phyloP scores from a whole-genome alignment of 2,113 vertebrate species.

The Platichthys flesus region DNA sequence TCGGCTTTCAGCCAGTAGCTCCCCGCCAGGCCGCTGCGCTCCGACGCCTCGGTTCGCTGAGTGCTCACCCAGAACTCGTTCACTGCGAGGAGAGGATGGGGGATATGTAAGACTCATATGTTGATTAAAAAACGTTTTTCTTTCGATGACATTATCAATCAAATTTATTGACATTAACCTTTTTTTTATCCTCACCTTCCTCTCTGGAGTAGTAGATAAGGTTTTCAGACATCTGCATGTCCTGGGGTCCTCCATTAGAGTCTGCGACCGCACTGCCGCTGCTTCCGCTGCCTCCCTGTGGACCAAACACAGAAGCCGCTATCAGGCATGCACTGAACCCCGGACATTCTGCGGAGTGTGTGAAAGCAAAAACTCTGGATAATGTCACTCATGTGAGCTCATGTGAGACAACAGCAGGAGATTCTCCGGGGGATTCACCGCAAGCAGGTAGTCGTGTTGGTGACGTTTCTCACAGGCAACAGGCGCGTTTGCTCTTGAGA shows the following conservation, averaged over 20 bases:
- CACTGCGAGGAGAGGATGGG: conserved; percentile 62
- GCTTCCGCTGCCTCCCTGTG: conserved; percentile 73
- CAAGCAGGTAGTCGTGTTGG: too few species aligned
- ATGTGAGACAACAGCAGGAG: too few species aligned
- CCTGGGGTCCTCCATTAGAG: conserved; percentile 65
- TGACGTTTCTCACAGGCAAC: too few species aligned
- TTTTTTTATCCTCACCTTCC: conserved; percentile 83
- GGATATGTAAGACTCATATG: neutral
- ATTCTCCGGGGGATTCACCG: too few species aligned
- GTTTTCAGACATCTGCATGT: conserved; percentile 95
- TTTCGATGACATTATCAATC: too few species aligned
- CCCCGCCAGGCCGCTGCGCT: conserved; percentile 88
- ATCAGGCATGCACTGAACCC: neutral
- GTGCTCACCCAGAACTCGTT: conserved; percentile 91
- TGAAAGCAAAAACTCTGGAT: too few species aligned
- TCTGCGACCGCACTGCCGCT: conserved; percentile 45
- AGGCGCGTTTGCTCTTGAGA: neutral
- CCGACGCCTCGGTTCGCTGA: conserved; percentile 92
- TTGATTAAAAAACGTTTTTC: neutral
- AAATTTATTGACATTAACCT: too few species aligned
- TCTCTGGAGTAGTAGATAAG: conserved; percentile 93
- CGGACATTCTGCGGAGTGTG: neutral
- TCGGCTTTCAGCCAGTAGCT: conserved; percentile 90
- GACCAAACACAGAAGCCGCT: conserved; percentile 1
- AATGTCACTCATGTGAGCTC: too few species aligned